A percentile compares a stretch with the other conserved stretches of the same genome.
phyloP scores from a whole-genome alignment of 1,140 invertebrate genomes.

The Lysiphlebus fabarum region DNA sequence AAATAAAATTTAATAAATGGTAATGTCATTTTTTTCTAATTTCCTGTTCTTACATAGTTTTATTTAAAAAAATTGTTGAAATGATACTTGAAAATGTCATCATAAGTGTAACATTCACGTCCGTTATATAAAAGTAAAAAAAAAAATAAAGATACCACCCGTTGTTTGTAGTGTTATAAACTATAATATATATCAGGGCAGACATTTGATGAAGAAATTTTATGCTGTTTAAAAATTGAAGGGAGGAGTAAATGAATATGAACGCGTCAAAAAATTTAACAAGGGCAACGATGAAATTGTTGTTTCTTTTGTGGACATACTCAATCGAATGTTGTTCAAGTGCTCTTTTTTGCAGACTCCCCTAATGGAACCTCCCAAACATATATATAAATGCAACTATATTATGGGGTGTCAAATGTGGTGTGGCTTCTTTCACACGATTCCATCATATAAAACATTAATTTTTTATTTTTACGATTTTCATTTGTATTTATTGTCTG shows the following conservation, averaged over 20 bases:
- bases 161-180: neutral
- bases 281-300: slow-evolving; percentile 13
- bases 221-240: neutral
- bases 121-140: neutral
- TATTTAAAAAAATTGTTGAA: neutral
- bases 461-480: neutral
- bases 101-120: neutral
- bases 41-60: neutral
- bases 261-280: slow-evolving; percentile 3
- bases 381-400: no score
- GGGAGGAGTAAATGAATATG: slow-evolving; percentile 3
- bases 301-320: slow-evolving; percentile 23
- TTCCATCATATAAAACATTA: slow-evolving; percentile 1
- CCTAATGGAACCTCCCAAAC: neutral
- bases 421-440: slow-evolving; percentile 9
- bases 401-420: neutral
- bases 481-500: no score
- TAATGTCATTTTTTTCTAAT: no score
- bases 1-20: no score
- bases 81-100: slow-evolving; percentile 8
- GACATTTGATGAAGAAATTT: slow-evolving; percentile 14
- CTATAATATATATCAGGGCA: slow-evolving; percentile 5
- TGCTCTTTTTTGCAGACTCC: slow-evolving; percentile 19
- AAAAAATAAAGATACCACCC: slow-evolving; percentile 11
- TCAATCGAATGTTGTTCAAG: slow-evolving; percentile 25